phyloP scores from a whole-genome alignment of 2,113 vertebrate species.

The Apaloderma vittatum region DNA sequence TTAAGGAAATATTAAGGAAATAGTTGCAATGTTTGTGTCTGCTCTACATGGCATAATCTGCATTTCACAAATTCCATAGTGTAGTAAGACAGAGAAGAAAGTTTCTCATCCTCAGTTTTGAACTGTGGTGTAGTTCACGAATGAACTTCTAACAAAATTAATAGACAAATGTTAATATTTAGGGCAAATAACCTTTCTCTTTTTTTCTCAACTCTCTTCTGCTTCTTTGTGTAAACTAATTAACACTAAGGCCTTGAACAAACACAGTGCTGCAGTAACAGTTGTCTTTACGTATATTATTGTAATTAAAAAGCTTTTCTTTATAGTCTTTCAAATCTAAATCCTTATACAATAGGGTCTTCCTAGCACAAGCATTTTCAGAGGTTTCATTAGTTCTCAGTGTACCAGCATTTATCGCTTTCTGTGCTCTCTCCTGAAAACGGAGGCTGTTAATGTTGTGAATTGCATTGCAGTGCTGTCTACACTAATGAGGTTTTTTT shows the following conservation, averaged over 20 bases:
- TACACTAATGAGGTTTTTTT: neutral
- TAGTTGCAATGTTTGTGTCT: conserved; percentile 5
- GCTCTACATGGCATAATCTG: neutral
- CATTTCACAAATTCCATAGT: conserved; percentile 2
- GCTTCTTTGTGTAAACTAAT: conserved; percentile 35
- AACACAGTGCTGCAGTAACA: neutral
- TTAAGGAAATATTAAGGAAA: conserved; percentile 43
- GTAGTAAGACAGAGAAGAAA: neutral
- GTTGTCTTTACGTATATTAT: conserved; percentile 39
- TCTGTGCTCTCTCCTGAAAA: conserved; percentile 19
- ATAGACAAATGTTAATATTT: conserved; percentile 50
- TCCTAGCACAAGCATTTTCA: neutral
- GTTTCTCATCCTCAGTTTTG: neutral
- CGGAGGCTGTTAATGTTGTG: neutral
- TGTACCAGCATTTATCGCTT: neutral
- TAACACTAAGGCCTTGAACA: conserved; percentile 51
- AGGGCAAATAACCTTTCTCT: neutral
- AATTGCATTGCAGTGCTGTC: conserved; percentile 15
- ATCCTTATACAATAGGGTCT: conserved; percentile 32
- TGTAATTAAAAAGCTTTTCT: conserved; percentile 60
- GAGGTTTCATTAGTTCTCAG: conserved; percentile 21
- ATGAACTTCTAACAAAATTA: neutral
- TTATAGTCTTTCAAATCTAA: conserved; percentile 15
- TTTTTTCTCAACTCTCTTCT: neutral
- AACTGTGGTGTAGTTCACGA: neutral